Base-by-base conservation (phyloP, 1,140 invertebrate genomes). In the Micrasema longulum region DNA sequence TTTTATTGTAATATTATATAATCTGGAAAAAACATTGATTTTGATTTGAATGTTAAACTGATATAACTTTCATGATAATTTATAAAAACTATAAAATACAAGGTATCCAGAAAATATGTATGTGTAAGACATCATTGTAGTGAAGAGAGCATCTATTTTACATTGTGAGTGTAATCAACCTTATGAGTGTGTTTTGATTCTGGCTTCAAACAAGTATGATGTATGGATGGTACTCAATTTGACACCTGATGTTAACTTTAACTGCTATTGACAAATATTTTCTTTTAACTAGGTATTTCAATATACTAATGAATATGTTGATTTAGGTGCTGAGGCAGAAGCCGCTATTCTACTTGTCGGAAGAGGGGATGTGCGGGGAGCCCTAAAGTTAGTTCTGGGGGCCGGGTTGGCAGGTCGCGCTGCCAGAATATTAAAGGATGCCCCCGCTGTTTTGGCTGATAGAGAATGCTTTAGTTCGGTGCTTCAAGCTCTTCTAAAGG, bases 401-500 rank as follows among this genome's bases (percentile, higher is more conserved):
- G 82, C 80, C 0, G 83, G 81, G 0, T 77, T 82, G 10, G 79
- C 82, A 16, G 75, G 82, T 0, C 77, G 83, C 0, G 83, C 83
- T 0, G 83, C 83, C 3, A 64, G 77, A 1, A 69, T 82, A n/a
- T 70, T 85, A 22, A 76, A 81, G 69, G 81, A 81, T 20, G 78
- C 81, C 16, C 77, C 83, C 3, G 68, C 78, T 5, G 60, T 85
- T 62, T 73, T 84, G 53, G 73, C 79, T 11, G 83, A 83, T 53
- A 50, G 70, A 18, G 74, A 76, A 41, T 76, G 70, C 41, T 52
- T 72, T 16, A 67, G 60, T 16, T 70, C 70, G 36, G 74, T 76
- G 22, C 50, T 76, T 10, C 70, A 76, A 50, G 74, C 74, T 23
- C 62, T 76, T 1, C 26, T 76, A 11, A 69, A 72, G 63, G 74